Base-by-base conservation (phyloP, 2,888 invertebrate species). In the Invenusta paracnida region DNA sequence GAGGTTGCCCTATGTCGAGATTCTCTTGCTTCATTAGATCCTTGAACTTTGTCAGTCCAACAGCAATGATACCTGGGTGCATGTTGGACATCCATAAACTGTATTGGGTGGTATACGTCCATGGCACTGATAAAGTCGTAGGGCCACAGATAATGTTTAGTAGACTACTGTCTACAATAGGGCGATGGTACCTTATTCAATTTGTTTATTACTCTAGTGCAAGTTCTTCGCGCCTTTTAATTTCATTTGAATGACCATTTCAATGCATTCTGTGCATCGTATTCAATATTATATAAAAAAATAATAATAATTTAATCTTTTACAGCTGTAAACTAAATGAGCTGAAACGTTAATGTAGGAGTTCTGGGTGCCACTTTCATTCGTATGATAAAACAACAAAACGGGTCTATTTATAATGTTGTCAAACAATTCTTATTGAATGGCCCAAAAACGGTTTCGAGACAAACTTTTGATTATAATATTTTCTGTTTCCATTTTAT, bases 31-130 rank as follows among this genome's bases (percentile, higher is more conserved):
- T 23, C 28, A 79, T 23, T 2, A 79, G 79, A 2, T 23, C 2
- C n/a, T 79, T 79, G 79, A 79, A 79, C 5, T 27, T 79, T 79
- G 79, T 79, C 79, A 79, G n/a, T 79, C 25, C 23, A 23, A 25
- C 79, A 79, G 23, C 79, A 25, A 79, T 79, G 28, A 27, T 79
- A 11, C n/a, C 28, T 2, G 5, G 2, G 2, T 79, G 79, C 5
- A 5, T 79, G 25, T 79, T 48, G 48, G 48, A 23, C 2, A 79
- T 79, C 79, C 79, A 79, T 79, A 25, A 11, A 25, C 25, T 11
- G 79, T 79, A 79, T 27, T 79, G 79, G n/a, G 79, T 5, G 79
- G 28, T 79, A 27, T 25, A 79, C 79, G 28, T 79, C 79, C 23
- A 23, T 79, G 2, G 79, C 79, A 27, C 23, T n/a, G 23, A 25